These are phyloP conservation scores for Whitmania pigra DNA, from an alignment of 1,140 invertebrate genomes.

Conservation along the genomic window DNA sequence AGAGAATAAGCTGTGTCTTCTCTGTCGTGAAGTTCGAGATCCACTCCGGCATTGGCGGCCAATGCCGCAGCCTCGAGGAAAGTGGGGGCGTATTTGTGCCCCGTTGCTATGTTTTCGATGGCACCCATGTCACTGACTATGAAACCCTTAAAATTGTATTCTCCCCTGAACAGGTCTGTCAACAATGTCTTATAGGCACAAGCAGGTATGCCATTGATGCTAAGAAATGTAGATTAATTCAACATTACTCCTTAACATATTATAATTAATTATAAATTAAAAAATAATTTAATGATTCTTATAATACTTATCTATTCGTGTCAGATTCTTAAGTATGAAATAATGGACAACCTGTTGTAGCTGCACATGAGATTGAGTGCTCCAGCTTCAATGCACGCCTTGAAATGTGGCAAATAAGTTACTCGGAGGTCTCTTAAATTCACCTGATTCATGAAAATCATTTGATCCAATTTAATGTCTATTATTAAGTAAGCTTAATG, in stretches of 20 bases:
- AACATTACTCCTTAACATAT: no score
- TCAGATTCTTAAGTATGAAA: neutral
- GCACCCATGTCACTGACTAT: slow-evolving; percentile 23
- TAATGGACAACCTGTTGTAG: slow-evolving; percentile 33
- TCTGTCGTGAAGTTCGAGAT: slow-evolving; percentile 8
- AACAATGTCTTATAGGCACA: slow-evolving; percentile 23
- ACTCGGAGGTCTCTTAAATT: slow-evolving; percentile 32
- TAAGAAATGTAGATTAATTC: neutral
- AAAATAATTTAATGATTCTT: no score
- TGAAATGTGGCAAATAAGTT: slow-evolving; percentile 40
- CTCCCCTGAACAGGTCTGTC: slow-evolving; percentile 18
- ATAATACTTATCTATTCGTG: neutral
- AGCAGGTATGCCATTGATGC: slow-evolving; percentile 23
- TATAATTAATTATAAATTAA: no score
- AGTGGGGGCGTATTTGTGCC: slow-evolving; percentile 20
- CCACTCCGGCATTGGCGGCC: slow-evolving; percentile 14
- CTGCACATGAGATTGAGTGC: slow-evolving; percentile 38
- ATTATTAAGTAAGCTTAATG: no score
- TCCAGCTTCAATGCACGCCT: slow-evolving; percentile 36
- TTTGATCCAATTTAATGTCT: no score
- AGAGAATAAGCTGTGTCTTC: neutral
- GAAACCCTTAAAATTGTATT: slow-evolving; percentile 22
- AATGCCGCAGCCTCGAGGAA: neutral
- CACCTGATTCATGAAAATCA: no score
- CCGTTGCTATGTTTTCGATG: slow-evolving; percentile 12